Conservation (phyloP, 2,888 invertebrate species). For the Sepiola atlantica region DNA sequence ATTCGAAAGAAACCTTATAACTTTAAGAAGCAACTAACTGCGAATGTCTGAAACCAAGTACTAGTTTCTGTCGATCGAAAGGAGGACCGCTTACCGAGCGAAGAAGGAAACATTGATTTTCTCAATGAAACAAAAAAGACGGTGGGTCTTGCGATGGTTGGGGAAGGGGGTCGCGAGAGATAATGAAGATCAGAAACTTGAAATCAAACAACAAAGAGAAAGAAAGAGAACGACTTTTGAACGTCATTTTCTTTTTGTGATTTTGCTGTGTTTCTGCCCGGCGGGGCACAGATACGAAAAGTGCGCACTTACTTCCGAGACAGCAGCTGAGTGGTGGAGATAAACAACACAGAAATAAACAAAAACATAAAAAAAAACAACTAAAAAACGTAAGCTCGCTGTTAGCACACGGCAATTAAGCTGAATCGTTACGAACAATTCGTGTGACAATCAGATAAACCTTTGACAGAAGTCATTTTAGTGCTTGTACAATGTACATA, state of each 20-base stretch:
- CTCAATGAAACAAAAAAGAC: neutral
- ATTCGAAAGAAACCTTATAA: too few relatives aligned
- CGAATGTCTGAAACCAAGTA: neutral
- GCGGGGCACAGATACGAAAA: too few relatives aligned
- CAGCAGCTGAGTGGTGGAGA: too few relatives aligned
- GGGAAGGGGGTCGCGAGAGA: neutral
- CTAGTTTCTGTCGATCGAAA: neutral
- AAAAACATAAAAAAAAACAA: neutral
- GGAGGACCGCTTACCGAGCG: neutral
- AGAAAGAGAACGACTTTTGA: neutral
- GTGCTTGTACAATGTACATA: neutral
- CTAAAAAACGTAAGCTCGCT: neutral
- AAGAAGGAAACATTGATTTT: neutral
- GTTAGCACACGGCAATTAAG: neutral
- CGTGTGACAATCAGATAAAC: slow-evolving; percentile 14
- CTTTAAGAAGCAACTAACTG: too few relatives aligned
- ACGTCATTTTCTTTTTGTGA: neutral
- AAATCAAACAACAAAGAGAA: neutral
- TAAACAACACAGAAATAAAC: too few relatives aligned
- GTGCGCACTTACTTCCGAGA: too few relatives aligned
- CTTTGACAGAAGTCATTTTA: neutral
- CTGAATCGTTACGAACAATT: slow-evolving; percentile 11
- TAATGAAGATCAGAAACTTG: neutral
- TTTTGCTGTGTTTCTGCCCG: neutral
- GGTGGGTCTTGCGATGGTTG: too few relatives aligned